phyloP scores from a whole-genome alignment of 2,113 vertebrate species.

The Scopus umbretta region DNA sequence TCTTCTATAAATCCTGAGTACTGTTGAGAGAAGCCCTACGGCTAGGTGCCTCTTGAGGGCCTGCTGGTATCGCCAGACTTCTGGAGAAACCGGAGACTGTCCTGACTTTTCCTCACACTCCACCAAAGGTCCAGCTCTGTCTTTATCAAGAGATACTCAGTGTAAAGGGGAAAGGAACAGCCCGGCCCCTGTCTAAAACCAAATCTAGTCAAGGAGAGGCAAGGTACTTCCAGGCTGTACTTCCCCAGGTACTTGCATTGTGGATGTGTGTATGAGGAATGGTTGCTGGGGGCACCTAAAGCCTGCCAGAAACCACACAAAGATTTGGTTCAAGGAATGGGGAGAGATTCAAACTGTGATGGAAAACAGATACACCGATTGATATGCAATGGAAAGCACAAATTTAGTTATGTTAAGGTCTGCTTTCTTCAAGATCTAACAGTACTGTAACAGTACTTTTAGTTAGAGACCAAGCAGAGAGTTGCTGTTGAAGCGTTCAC shows the following conservation, averaged over 20 bases:
- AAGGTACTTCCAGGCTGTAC: neutral
- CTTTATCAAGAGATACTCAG: neutral
- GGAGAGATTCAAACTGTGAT: neutral
- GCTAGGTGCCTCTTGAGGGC: neutral
- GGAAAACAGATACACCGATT: neutral
- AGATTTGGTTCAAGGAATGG: neutral
- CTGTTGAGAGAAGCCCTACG: neutral
- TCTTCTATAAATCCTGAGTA: neutral
- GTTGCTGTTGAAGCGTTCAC: neutral
- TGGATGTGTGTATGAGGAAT: neutral
- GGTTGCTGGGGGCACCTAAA: neutral
- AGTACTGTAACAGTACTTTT: neutral
- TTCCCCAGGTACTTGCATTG: neutral
- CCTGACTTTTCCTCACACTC: neutral
- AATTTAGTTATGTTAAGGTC: neutral
- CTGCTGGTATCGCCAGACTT: neutral
- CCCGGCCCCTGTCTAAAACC: neutral
- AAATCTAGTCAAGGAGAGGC: neutral
- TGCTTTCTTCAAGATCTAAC: neutral
- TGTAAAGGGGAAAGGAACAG: neutral
- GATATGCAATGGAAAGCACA: neutral
- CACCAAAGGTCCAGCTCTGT: neutral
- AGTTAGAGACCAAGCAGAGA: neutral
- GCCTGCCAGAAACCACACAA: neutral
- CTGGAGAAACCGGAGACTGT: neutral